Base-by-base conservation (phyloP, 2,888 invertebrate species). In the Stenchaetothrips biformis region DNA sequence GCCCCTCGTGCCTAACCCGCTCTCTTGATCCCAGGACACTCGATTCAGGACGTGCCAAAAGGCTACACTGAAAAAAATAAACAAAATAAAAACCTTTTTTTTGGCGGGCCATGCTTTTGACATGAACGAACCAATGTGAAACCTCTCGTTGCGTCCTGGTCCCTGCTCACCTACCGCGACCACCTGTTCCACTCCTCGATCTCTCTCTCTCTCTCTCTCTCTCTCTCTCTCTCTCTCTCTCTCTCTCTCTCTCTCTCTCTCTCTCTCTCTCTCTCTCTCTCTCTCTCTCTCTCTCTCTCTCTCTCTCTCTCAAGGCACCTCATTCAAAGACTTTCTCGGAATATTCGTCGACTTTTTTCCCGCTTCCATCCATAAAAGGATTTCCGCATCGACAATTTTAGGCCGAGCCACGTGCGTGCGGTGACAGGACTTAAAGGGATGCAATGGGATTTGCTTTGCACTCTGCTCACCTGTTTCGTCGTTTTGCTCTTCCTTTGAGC, bases 1-100 rank as follows among this genome's bases (percentile, higher is more conserved):
- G 25, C 7, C 25, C 67, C 25, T 16, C 59, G 6, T 18, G 18
- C 59, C 11, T 59, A 13, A 59, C 59, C 59, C 67, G 67, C 67
- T 74, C 67, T 21, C 67, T 21, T 74, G 67, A 74, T 74, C 67
- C 67, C 67, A 25, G 25, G 67, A 74, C 67, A 74, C 67, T 74
- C 25, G 67, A 74, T 74, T 74, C 67, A 25, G 67, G 53, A 53
- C 53, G 53, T 53, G 53, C 16, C 13, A 18, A 59, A 4, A 13
- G 59, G 13, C 59, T 6, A 67, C 67, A 67, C 67, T 67, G 67
- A 0, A 18, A 37, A 37, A 67, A 3, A 21, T 6, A 67, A 67
- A 67, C 0, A 9, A 67, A 67, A 37, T 4, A 2, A 37, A 37
- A 37, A 37, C 1, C 37, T 4, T 4, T 37, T 37, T 37, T 37